A percentile compares a stretch with the other conserved stretches of the same genome.
Conservation (phyloP, 92 coral and sea anemone species). For the Parazoanthus swiftii region DNA sequence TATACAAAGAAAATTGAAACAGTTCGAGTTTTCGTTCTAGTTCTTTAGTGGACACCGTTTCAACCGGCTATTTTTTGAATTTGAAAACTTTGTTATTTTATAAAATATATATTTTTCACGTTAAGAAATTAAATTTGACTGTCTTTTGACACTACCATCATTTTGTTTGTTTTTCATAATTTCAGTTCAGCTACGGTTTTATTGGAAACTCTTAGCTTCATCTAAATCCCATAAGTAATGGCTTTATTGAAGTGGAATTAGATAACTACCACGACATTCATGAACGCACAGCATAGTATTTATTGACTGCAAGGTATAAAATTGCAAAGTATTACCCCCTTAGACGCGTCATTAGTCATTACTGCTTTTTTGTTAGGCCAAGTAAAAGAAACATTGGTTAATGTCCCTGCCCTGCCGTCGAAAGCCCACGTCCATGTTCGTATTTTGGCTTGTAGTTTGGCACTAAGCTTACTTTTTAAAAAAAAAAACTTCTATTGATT, state of each 20-base stretch:
- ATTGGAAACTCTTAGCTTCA: too few species aligned
- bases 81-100: neutral
- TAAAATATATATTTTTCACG: neutral
- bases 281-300: too few species aligned
- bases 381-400: neutral
- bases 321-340: neutral
- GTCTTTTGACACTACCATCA: neutral
- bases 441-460: neutral
- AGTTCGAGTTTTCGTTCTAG: neutral
- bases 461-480: neutral
- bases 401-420: neutral
- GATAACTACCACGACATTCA: too few species aligned
- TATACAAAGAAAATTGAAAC: neutral
- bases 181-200: too few species aligned
- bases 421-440: neutral
- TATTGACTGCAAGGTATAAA: neutral
- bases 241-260: neutral
- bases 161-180: neutral
- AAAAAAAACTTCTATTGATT: neutral
- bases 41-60: neutral
- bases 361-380: neutral
- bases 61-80: neutral
- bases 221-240: neutral
- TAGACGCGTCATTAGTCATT: neutral
- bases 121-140: neutral